Evolutionary conservation across 2,797 vertebrate species (phyloP).

Genomic region (Pempheris klunzingeri): DNA sequence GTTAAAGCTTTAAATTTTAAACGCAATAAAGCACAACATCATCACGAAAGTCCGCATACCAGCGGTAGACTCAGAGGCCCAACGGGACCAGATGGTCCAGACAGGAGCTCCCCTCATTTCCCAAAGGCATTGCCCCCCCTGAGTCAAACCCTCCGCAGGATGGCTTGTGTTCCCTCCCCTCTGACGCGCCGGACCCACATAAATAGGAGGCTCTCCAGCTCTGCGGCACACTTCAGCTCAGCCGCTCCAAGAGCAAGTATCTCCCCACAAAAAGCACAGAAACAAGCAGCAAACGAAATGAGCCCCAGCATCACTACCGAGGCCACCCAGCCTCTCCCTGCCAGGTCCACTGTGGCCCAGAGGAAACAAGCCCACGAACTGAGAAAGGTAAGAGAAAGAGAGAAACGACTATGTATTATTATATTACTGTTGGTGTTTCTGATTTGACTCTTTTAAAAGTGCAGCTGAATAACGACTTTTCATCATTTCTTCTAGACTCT

Average conservation of each 20-base stretch:
- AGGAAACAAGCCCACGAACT: conserved; percentile 87
- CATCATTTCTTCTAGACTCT: conserved; percentile 80
- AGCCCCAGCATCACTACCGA: conserved; percentile 77
- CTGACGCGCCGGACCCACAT: conserved; percentile 77
- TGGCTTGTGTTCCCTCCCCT: conserved; percentile 73
- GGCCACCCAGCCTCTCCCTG: conserved; percentile 62
- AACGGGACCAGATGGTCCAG: conserved; percentile 80
- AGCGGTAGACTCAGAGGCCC: conserved; percentile 42
- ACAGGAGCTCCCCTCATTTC: conserved; percentile 52
- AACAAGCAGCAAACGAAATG: conserved; percentile 71
- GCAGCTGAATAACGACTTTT: conserved; percentile 43
- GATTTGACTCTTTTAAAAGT: not conserved
- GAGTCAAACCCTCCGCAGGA: conserved; percentile 39
- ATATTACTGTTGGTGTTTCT: not conserved
- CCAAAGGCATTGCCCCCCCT: conserved; percentile 59
- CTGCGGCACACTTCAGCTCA: conserved; percentile 63
- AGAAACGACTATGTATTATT: too few species aligned
- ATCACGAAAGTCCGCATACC: conserved; percentile 65
- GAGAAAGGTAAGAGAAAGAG: conserved; percentile 88
- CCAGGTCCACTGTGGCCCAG: conserved; percentile 85
- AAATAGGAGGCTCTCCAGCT: conserved; percentile 74
- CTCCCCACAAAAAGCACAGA: conserved; percentile 54
- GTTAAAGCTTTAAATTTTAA: conserved; percentile 38
- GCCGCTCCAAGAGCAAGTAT: conserved; percentile 54
- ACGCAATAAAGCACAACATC: conserved; percentile 30